These are phyloP conservation scores for Pogonophryne albipinna DNA, from an alignment of 2,797 vertebrate genomes.

Conservation along the genomic window DNA sequence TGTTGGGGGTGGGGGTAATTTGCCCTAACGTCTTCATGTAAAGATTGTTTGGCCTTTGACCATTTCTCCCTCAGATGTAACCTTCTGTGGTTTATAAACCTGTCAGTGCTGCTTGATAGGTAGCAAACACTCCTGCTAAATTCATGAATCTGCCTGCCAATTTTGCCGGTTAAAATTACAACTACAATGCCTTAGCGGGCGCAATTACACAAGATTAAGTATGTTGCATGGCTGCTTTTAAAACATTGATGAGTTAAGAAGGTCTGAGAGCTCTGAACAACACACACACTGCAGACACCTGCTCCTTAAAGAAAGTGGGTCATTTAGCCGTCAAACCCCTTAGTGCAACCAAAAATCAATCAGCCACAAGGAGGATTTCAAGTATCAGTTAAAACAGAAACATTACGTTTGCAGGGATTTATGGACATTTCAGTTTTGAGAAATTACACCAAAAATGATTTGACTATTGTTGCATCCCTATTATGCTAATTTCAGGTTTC, in stretches of 20 bases:
- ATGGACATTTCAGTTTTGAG: neutral
- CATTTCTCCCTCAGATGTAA: neutral
- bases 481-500: too few relatives aligned
- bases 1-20: neutral
- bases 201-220: neutral
- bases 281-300: constrained; percentile 46
- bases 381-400: neutral
- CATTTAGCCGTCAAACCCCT: constrained; percentile 23
- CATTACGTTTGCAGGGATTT: neutral
- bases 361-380: constrained; percentile 6
- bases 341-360: neutral
- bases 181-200: neutral
- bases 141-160: neutral
- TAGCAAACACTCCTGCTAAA: neutral
- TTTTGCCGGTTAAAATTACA: neutral
- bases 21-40: neutral
- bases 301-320: constrained; percentile 17
- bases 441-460: neutral
- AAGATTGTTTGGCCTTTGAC: constrained; percentile 1
- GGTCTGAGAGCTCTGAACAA: constrained; percentile 41
- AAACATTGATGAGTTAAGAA: constrained; percentile 1
- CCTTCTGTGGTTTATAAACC: neutral
- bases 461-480: neutral
- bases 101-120: too few relatives aligned
- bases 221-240: neutral